These are phyloP conservation scores for Peromyscus melanophrys DNA, from an alignment of 2,797 vertebrate species.

Conservation along the genomic window DNA sequence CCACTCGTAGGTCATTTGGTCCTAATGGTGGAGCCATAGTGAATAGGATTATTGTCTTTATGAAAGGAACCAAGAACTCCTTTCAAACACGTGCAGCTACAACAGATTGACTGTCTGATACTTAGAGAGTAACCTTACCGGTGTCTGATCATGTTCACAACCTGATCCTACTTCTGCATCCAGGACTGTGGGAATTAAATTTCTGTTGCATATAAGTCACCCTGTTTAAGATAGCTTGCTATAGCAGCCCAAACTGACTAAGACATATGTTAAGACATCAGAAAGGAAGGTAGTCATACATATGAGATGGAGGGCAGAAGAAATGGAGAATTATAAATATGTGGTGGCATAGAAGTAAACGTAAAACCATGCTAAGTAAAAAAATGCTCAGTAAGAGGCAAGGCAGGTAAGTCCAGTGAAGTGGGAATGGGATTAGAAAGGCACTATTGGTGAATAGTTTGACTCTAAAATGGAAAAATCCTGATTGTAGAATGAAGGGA, in stretches of 20 bases:
- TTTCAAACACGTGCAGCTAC: too few relatives aligned
- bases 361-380: background rate
- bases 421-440: background rate
- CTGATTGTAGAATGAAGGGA: background rate
- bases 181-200: background rate
- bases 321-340: background rate
- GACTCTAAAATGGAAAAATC: background rate
- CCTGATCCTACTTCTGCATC: background rate
- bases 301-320: background rate
- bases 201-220: background rate
- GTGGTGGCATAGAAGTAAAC: background rate
- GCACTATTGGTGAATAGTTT: background rate
- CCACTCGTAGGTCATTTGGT: too few relatives aligned
- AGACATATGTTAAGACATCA: background rate
- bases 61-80: too few relatives aligned
- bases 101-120: background rate
- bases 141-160: too few relatives aligned
- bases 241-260: background rate
- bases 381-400: background rate
- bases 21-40: too few relatives aligned
- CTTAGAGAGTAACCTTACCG: background rate
- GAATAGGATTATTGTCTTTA: too few relatives aligned
- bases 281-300: background rate
- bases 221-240: background rate
- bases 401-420: background rate